Conservation (phyloP, 2,113 vertebrate species). For the Scytalopus superciliaris region DNA sequence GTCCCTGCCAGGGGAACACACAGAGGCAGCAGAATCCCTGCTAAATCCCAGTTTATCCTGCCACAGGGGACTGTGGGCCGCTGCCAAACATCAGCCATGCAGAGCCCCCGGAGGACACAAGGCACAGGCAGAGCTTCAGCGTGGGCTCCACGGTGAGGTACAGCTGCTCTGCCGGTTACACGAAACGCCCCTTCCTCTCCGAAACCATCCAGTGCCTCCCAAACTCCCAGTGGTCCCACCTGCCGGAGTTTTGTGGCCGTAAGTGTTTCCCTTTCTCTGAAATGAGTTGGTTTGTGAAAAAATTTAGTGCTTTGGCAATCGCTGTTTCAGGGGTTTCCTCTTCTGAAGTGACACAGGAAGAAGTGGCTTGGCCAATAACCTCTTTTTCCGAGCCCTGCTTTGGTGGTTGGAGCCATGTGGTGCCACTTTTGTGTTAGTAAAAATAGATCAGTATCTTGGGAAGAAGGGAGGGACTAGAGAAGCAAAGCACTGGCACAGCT, state of each 20-base stretch:
- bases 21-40: rapidly evolving
- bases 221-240: conserved; percentile 26
- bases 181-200: not conserved
- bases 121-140: not conserved
- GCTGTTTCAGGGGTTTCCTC: not conserved
- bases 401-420: rapidly evolving
- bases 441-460: rapidly evolving
- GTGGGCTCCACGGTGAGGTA: not conserved
- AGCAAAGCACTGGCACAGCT: not conserved
- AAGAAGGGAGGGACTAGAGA: rapidly evolving
- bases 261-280: not conserved
- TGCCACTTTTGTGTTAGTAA: rapidly evolving
- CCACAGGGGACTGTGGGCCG: not conserved
- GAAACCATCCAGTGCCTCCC: not conserved
- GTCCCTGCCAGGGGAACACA: rapidly evolving
- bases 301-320: rapidly evolving
- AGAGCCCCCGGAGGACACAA: rapidly evolving
- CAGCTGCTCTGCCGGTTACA: rapidly evolving
- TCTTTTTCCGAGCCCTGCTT: not conserved
- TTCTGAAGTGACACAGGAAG: rapidly evolving
- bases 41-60: rapidly evolving
- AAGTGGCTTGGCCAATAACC: not conserved
- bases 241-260: not conserved
- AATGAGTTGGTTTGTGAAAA: not conserved
- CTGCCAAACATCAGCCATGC: not conserved